Evolutionary conservation across 2,113 vertebrate species (phyloP), one percentile per base, ranked within the genome.

Genomic region (Salvelinus namaycush): DNA sequence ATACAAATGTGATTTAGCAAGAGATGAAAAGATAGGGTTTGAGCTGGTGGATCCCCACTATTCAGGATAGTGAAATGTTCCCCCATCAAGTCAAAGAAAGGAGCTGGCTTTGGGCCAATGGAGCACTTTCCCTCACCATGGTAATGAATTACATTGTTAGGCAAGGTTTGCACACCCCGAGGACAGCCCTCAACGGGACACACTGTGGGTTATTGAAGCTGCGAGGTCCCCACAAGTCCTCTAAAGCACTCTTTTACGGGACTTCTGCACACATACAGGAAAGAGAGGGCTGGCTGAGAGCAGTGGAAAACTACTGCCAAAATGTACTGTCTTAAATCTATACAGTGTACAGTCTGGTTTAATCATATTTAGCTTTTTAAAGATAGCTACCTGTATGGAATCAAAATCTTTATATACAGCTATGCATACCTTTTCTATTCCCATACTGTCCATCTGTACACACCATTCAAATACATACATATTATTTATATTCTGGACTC

Each of bases 41-140:
- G 18, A 62, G 59, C 5, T 22, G 2, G 59, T 9, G 59, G 44
- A 72, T 14, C 7, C 18, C 27, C 14, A 22, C 27, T 29, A 14
- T 57, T 51, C 49, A 51, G 27, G 54, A 24, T n/a, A 57, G 24
- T 72, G 49, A 57, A 51, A 29, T 60, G 51, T 54, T 60, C 18
- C 59, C 59, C 59, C 59, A 62, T 62, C n/a, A 62, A 62, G 20
- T 62, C 54, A 34, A n/a, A 57, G 54, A 73, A 73, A 18, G 18
- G 26, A 48, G 22, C 26, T 49, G 64, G 62, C 73, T 12, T 29
- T n/a, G 26, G 73, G 60, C 73, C 73, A 75, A 24, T 18, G 64
- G 26, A 66, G 73, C 62, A 67, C 73, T 75, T n/a, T 75, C 73
- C 14, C 59, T 75, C 22, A 27, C 20, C 39, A 27, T 20, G 39